phyloP scores from a whole-genome alignment of 2,888 invertebrate species.

The Nomada flava region DNA sequence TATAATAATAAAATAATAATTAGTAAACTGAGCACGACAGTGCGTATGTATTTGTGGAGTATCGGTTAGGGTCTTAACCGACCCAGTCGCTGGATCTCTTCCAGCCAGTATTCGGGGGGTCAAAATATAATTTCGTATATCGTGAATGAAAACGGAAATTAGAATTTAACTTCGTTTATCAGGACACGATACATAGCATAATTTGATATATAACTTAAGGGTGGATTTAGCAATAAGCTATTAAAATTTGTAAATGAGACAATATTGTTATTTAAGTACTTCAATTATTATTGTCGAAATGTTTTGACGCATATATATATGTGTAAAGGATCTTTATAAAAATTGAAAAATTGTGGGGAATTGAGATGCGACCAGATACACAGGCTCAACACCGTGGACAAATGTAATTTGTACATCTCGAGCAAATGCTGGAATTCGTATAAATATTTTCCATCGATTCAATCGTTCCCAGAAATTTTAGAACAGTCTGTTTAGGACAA shows the following conservation, averaged over 20 bases:
- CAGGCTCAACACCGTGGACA: conserved; percentile 48
- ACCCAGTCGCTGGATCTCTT: too few relatives aligned
- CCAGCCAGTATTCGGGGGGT: too few relatives aligned
- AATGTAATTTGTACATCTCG: conserved; percentile 58
- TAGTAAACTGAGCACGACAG: too few relatives aligned
- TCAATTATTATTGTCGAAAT: conserved; percentile 8
- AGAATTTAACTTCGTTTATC: not conserved
- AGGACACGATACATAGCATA: not conserved
- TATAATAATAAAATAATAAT: conserved; percentile 6
- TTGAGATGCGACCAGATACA: conserved; percentile 37
- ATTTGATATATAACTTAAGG: conserved; percentile 4
- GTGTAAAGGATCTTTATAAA: not conserved
- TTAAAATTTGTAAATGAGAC: not conserved
- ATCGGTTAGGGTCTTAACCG: too few relatives aligned
- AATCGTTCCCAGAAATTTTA: conserved; percentile 79
- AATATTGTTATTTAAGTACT: conserved; percentile 1
- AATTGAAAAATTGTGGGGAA: conserved; percentile 25
- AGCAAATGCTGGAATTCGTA: conserved; percentile 66
- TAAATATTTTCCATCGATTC: conserved; percentile 72
- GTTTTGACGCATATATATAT: not conserved
- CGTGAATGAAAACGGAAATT: not conserved
- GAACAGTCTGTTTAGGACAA: conserved; percentile 82
- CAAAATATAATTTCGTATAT: too few relatives aligned
- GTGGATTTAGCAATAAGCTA: not conserved
- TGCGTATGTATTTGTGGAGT: too few relatives aligned